Conservation (phyloP, 2,113 vertebrate genomes). For the Solea solea region DNA sequence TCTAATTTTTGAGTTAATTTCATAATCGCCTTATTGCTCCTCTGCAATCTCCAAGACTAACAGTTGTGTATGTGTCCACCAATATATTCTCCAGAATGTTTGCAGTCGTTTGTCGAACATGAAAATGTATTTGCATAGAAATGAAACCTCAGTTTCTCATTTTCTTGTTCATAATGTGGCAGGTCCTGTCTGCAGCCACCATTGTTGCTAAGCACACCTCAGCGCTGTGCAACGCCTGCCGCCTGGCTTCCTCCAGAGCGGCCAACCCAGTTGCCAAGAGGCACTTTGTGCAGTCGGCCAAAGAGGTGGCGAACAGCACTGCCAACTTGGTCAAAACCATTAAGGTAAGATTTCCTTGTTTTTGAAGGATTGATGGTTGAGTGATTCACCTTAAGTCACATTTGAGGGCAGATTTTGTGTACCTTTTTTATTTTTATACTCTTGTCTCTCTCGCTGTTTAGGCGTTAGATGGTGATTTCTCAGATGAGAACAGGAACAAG, state of each 20-base stretch:
- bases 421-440: too few species aligned
- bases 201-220: slow-evolving; percentile 99
- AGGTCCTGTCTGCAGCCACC: slow-evolving; percentile 97
- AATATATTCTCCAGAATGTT: too few species aligned
- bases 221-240: slow-evolving; percentile 96
- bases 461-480: slow-evolving; percentile 98
- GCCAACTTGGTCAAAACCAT: slow-evolving; percentile 99
- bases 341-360: slow-evolving; percentile 83
- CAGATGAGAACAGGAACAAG: slow-evolving; percentile 93
- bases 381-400: background rate
- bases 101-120: too few species aligned
- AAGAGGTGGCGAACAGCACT: slow-evolving; percentile 98
- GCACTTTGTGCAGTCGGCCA: slow-evolving; percentile 98
- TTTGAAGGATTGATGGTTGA: background rate
- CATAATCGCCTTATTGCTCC: too few species aligned
- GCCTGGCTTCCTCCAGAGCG: slow-evolving; percentile 95
- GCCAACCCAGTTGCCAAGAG: slow-evolving; percentile 96
- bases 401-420: too few species aligned
- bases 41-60: too few species aligned
- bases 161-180: slow-evolving; percentile 10
- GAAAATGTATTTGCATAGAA: background rate
- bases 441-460: slow-evolving; percentile 51
- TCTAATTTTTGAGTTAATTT: too few species aligned
- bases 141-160: background rate
- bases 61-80: too few species aligned